A percentile compares a stretch with the other conserved stretches of the same genome.
Conservation (phyloP, 2,888 invertebrate genomes). For the Apamea epomidion region DNA sequence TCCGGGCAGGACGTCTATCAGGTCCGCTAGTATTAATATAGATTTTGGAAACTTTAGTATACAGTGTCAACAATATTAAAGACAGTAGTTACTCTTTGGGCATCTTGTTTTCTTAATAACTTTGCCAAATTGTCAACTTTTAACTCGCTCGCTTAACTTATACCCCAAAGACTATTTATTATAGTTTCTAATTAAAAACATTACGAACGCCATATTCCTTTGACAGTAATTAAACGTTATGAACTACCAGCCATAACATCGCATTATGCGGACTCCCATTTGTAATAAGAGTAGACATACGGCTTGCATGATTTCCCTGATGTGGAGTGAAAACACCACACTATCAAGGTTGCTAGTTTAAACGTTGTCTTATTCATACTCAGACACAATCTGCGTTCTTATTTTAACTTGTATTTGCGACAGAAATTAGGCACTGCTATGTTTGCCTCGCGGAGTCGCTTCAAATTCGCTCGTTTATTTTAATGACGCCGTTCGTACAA, state of each 20-base stretch:
- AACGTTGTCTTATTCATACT: slow-evolving; percentile 44
- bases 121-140: background rate
- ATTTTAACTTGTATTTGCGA: slow-evolving; percentile 51
- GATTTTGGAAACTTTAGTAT: background rate
- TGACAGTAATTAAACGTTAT: background rate
- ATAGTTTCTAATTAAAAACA: slow-evolving; percentile 6
- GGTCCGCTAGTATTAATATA: background rate
- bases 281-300: background rate
- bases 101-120: background rate
- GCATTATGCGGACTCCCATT: background rate
- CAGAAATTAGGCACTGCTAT: slow-evolving; percentile 51
- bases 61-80: background rate
- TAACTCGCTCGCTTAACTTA: no score
- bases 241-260: background rate
- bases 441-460: slow-evolving; percentile 50
- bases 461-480: slow-evolving; percentile 63
- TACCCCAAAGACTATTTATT: background rate
- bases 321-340: background rate
- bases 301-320: background rate
- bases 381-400: slow-evolving; percentile 8
- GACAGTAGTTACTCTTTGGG: background rate
- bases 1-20: no score
- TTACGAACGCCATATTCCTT: background rate
- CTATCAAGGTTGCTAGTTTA: background rate
- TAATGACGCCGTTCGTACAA: slow-evolving; percentile 60